phyloP scores from a whole-genome alignment of 2,113 vertebrate species.

The Nycticebus coucang region DNA sequence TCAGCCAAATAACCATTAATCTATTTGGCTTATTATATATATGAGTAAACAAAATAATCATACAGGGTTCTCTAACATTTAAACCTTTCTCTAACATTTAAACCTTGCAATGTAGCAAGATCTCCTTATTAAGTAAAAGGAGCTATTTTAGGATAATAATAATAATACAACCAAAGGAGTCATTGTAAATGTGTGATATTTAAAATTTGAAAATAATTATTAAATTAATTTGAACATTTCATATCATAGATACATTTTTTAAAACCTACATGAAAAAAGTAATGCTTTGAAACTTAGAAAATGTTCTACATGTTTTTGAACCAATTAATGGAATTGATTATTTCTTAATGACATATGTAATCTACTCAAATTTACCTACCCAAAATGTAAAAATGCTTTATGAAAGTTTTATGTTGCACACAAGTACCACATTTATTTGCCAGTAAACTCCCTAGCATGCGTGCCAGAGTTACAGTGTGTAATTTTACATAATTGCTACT shows the following conservation, averaged over 20 bases:
- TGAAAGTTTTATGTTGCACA: conserved; percentile 20
- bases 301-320: neutral
- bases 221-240: neutral
- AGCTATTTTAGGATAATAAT: neutral
- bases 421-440: conserved; percentile 3
- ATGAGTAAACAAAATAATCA: conserved; percentile 33
- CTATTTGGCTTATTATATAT: conserved; percentile 9
- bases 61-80: neutral
- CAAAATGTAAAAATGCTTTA: conserved; percentile 16
- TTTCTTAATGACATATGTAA: conserved; percentile 6
- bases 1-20: neutral
- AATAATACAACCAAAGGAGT: neutral
- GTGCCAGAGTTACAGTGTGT: neutral
- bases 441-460: conserved; percentile 20
- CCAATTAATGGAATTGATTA: conserved; percentile 35
- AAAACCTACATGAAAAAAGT: neutral
- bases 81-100: conserved; percentile 41
- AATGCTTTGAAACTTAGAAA: conserved; percentile 21
- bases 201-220: neutral
- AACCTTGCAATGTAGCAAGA: neutral
- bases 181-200: neutral
- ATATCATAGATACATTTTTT: neutral
- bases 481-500: conserved; percentile 42
- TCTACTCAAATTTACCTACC: conserved; percentile 23
- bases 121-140: conserved; percentile 19